Evolutionary conservation across 2,113 vertebrate genomes (phyloP).

Genomic region (Echinops telfairi): DNA sequence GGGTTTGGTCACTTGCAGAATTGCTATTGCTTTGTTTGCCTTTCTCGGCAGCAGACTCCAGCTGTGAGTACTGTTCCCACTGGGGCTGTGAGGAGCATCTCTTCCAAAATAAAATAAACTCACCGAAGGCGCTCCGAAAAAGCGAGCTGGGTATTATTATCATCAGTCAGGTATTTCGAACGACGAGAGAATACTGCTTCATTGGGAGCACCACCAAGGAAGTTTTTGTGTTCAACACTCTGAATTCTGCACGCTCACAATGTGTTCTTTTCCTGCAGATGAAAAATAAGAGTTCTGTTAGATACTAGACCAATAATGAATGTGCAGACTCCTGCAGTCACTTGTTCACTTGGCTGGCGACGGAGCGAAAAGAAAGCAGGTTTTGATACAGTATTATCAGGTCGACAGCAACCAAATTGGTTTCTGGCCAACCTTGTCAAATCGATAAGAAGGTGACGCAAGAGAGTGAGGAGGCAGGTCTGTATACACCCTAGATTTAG

Average conservation of each 20-base stretch:
- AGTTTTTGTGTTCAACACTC: neutral
- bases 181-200: neutral
- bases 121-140: neutral
- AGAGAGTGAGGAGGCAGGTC: neutral
- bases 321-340: conserved; percentile 27
- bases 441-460: neutral
- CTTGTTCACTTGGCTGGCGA: conserved; percentile 34
- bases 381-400: neutral
- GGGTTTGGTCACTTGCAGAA: neutral
- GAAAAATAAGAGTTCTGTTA: neutral
- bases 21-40: neutral
- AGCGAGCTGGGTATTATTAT: neutral
- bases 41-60: conserved; percentile 18
- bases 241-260: neutral
- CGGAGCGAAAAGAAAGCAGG: neutral
- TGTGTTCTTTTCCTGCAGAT: conserved; percentile 25
- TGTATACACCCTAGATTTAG: conserved; percentile 44
- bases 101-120: neutral
- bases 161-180: neutral
- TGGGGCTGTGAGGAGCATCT: neutral
- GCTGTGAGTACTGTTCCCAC: neutral
- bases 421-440: neutral
- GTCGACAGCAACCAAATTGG: neutral
- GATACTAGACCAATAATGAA: neutral
- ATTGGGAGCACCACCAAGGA: conserved; percentile 5